A percentile compares a stretch with the other conserved stretches of the same genome.
These are phyloP conservation scores for Centropristis striata DNA, from an alignment of 2,113 vertebrate species.

Conservation along the genomic window DNA sequence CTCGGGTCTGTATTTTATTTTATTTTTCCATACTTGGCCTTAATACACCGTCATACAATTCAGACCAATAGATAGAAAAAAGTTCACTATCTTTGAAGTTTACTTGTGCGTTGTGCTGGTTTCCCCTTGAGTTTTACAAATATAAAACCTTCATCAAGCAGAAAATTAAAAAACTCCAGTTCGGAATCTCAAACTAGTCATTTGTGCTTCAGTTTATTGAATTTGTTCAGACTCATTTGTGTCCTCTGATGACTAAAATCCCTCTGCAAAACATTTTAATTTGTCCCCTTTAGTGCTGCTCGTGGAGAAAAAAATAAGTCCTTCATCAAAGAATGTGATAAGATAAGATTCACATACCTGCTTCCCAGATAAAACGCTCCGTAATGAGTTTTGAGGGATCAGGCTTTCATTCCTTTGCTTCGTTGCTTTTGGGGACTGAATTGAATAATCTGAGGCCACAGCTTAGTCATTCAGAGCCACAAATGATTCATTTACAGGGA, in stretches of 20 bases:
- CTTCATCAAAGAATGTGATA: background rate
- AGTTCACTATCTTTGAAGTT: no score
- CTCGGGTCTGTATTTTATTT: no score
- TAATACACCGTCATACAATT: no score
- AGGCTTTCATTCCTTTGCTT: no score
- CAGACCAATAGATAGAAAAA: no score
- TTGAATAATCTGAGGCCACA: background rate
- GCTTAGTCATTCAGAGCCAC: background rate
- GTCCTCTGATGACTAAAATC: background rate
- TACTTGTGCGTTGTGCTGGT: no score
- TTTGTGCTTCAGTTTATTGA: no score
- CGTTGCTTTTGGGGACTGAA: background rate
- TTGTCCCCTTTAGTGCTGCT: background rate
- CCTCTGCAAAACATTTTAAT: no score
- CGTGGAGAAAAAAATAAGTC: background rate
- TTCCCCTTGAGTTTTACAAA: no score
- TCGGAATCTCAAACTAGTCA: background rate
- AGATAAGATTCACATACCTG: background rate
- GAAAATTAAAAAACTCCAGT: no score
- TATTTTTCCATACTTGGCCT: no score
- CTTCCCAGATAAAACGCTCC: background rate
- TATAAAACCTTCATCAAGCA: no score
- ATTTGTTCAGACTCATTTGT: background rate
- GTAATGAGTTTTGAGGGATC: background rate
- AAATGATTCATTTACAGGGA: constrained; percentile 3